A percentile compares a stretch with the other conserved stretches of the same genome.
Conservation (phyloP, 1,140 invertebrate genomes). For the Vollenhovia emeryi region DNA sequence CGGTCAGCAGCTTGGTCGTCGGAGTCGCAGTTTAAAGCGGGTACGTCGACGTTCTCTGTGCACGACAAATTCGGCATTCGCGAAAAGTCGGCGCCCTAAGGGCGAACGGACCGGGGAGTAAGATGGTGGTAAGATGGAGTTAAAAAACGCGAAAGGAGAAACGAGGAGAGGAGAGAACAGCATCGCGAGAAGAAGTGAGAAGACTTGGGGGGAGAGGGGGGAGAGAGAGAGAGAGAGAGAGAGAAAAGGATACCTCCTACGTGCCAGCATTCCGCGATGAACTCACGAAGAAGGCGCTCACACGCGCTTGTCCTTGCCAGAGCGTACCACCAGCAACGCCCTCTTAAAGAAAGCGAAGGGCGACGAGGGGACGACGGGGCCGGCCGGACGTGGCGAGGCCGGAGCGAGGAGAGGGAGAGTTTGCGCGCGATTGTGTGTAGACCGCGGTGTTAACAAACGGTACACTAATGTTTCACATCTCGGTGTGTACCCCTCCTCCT, state of each 20-base stretch:
- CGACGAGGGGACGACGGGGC: background rate
- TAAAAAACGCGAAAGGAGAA: conserved; percentile 40
- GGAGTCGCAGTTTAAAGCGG: conserved; percentile 54
- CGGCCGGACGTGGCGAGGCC: conserved; percentile 18
- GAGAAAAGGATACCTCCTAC: conserved; percentile 34
- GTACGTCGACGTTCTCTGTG: conserved; percentile 60
- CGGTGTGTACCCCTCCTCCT: conserved; percentile 75
- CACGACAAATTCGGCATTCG: conserved; percentile 72
- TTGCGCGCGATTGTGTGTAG: conserved; percentile 79
- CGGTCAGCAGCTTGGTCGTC: conserved; percentile 50
- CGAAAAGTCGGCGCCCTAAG: conserved; percentile 65
- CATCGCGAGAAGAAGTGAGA: background rate
- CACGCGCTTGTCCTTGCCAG: conserved; percentile 67
- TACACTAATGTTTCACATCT: conserved; percentile 85
- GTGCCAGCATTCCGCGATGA: conserved; percentile 41
- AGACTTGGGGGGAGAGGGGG: background rate
- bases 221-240: conserved; percentile 17
- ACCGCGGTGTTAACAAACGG: conserved; percentile 85
- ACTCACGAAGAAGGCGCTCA: conserved; percentile 64
- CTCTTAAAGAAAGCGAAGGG: conserved; percentile 48
- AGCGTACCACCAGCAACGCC: conserved; percentile 58
- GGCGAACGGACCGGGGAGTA: background rate
- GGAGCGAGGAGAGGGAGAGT: conserved; percentile 51
- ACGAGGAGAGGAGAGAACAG: conserved; percentile 10
- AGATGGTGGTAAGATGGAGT: conserved; percentile 54